A percentile compares a stretch with the other conserved stretches of the same genome.
phyloP scores from a whole-genome alignment of 2,888 invertebrate genomes.

The Arge pagana region DNA sequence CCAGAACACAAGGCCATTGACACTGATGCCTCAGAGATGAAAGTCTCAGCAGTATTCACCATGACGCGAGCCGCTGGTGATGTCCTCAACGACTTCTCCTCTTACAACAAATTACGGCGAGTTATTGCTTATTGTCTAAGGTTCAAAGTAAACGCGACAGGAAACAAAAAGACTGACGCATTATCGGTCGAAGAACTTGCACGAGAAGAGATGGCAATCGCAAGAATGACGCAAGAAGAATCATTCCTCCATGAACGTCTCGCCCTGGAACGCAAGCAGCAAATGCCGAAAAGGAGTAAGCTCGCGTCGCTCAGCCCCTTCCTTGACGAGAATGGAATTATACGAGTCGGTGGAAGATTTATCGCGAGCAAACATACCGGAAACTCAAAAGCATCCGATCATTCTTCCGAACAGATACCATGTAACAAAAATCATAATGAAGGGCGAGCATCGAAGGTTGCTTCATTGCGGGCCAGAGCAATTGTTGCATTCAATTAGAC shows the following conservation, averaged over 20 bases:
- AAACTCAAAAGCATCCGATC: conserved; percentile 3
- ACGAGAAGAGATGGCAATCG: neutral
- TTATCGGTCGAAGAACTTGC: conserved; percentile 2
- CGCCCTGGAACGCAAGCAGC: neutral
- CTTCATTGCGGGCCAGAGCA: conserved; percentile 33
- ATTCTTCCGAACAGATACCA: conserved; percentile 3
- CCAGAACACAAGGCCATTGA: neutral
- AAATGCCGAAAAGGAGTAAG: conserved; percentile 1
- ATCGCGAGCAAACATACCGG: conserved; percentile 7
- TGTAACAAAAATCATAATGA: conserved; percentile 1
- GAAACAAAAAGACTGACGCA: neutral
- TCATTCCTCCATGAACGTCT: neutral
- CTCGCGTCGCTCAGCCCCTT: conserved; percentile 8
- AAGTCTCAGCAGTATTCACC: neutral
- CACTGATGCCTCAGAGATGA: neutral
- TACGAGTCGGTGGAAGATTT: conserved; percentile 8
- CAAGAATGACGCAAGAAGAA: neutral
- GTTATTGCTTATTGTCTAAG: conserved; percentile 18
- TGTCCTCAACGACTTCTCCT: conserved; percentile 4
- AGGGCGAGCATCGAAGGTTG: conserved; percentile 25
- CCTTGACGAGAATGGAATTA: neutral
- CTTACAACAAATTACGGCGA: conserved; percentile 3
- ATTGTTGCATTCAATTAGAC: conserved; percentile 23
- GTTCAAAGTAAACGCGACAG: conserved; percentile 5
- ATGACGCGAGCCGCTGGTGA: neutral